Base-by-base conservation (phyloP, 2,113 vertebrate species). In the Brevimyrus niger region DNA sequence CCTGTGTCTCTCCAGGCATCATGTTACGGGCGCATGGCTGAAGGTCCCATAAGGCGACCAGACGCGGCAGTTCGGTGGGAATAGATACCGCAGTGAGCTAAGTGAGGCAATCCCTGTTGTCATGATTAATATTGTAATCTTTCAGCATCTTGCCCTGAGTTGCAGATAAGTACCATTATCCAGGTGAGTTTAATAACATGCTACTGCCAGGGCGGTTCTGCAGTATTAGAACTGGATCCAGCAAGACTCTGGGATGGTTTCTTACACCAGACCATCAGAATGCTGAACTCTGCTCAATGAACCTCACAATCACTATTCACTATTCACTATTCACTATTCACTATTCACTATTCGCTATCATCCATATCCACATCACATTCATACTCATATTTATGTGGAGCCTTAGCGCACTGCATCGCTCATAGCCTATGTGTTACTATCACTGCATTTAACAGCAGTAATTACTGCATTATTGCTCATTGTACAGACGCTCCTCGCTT, bases 11-110 rank as follows among this genome's bases (percentile, higher is more conserved):
- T 51, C 50, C 19, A 27, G 50, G 85, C 27, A 87, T 53, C 48
- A 53, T 19, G 85, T 53, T 53, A 53, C 47, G 31, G 6, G 47
- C 38, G 21, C 42, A 31, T 15, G 1, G 48, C 48, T 27, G 47
- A 86, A 51, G n/a, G 84, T 50, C 48, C 47, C 85, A 87, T 35
- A 87, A 87, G 48, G 85, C 85, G n/a, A 6, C 50, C 48, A 87
- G 85, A 53, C 50, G n/a, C 13, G 3, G 85, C n/a, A 35, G 47
- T 51, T 8, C 15, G n/a, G 85, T 53, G 47, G 50, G 47, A 51
- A 51, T 17, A 86, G 47, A 86, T 31, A 51, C 27, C 13, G 7
- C 31, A 10, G n/a, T 1, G 44, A 86, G 47, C 47, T 38, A 83
- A 46, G 80, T 83, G 80, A 83, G 38, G 42, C 80, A 83, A 83